These are phyloP conservation scores for Psittacus erithacus DNA, from an alignment of 2,113 vertebrate species.

Conservation along the genomic window DNA sequence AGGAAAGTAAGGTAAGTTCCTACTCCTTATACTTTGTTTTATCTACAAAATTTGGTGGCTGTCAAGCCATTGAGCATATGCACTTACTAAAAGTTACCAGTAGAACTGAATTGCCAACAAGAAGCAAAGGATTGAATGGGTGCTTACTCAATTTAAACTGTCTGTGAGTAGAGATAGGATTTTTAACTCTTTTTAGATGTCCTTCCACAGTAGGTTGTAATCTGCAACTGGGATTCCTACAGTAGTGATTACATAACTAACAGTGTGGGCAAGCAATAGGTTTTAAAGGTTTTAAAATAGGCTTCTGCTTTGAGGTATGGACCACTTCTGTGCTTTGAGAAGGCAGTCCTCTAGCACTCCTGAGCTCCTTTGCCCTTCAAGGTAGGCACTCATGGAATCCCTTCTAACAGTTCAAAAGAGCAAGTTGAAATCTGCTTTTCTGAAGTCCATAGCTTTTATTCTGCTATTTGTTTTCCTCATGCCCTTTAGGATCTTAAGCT, in stretches of 20 bases:
- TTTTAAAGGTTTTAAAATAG: neutral
- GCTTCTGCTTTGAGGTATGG: neutral
- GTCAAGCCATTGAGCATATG: accelerated
- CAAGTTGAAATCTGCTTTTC: neutral
- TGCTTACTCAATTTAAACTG: neutral
- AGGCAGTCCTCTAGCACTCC: neutral
- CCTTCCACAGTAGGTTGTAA: neutral
- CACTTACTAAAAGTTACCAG: neutral
- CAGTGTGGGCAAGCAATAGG: neutral
- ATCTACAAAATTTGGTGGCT: neutral
- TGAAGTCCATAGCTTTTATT: neutral
- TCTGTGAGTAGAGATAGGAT: neutral
- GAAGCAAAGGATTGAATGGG: neutral
- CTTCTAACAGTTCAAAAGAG: neutral
- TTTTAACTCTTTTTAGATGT: neutral
- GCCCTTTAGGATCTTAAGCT: neutral
- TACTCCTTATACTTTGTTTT: neutral
- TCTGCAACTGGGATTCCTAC: neutral
- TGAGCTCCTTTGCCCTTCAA: neutral
- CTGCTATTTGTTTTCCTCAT: neutral
- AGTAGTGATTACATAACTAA: neutral
- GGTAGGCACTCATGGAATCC: neutral
- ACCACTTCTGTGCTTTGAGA: neutral
- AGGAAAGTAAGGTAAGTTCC: conserved; percentile 91
- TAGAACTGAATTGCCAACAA: neutral